phyloP scores from a whole-genome alignment of 2,888 invertebrate genomes.

The Aphodius granarius region DNA sequence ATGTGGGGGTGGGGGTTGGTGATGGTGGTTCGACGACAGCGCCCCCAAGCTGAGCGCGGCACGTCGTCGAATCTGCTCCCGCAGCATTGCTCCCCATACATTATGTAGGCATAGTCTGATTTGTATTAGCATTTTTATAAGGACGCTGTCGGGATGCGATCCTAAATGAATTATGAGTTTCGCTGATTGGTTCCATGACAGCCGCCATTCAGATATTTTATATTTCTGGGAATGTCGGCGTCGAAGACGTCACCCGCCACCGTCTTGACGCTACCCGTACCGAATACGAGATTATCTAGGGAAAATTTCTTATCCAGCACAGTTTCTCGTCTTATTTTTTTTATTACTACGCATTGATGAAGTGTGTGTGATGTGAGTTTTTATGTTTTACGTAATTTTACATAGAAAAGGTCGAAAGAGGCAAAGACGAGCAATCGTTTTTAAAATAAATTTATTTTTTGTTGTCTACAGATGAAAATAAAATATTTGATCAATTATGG shows the following conservation, averaged over 20 bases:
- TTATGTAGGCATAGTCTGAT: slow-evolving; percentile 37
- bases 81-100: slow-evolving; percentile 30
- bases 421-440: no score
- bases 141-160: slow-evolving; percentile 27
- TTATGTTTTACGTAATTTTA: no score
- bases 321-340: not conserved
- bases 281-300: not conserved
- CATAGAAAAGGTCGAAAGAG: no score
- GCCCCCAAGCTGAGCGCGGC: not conserved
- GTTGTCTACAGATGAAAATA: no score
- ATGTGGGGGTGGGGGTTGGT: not conserved
- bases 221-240: not conserved
- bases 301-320: not conserved
- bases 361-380: not conserved
- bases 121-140: slow-evolving; percentile 38
- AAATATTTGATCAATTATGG: no score
- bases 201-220: slow-evolving; percentile 26
- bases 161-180: slow-evolving; percentile 32
- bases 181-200: slow-evolving; percentile 30
- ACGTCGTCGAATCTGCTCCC: slow-evolving; percentile 29
- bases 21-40: not conserved
- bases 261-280: no score
- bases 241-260: not conserved
- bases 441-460: no score
- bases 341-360: not conserved